Base-by-base conservation (phyloP, 1,140 invertebrate genomes). In the Carposina sasakii region DNA sequence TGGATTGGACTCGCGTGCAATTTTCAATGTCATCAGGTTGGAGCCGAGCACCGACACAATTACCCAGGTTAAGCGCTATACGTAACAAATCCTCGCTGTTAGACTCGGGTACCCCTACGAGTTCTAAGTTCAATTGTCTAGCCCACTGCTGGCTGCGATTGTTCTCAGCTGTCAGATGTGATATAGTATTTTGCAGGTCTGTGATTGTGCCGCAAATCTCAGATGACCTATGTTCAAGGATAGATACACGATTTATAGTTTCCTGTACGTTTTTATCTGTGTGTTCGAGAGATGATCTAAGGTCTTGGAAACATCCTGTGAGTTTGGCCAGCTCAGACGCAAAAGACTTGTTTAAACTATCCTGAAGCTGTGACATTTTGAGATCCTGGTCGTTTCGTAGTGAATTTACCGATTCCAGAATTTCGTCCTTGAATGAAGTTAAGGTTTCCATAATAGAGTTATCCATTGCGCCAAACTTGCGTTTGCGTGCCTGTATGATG, bases 81-180 rank as follows among this genome's bases (percentile, higher is more conserved):
- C 13, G 12, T 3, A 8, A 2, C 13, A 22, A n/a, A 12, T 17
- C 6, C 16, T 45, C 43, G 3, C 33, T 31, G 13, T 31, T 17
- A 12, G n/a, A n/a, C 17, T 45, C 43, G 19, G 43, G 43, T 2
- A 45, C n/a, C 20, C 43, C 43, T 20, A 12, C 2, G 3, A 45
- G 12, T 13, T 45, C 43, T 9, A 45, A 5, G 17, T 33, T 45
- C 3, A 28, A 20, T 17, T 24, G 3, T 8, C 43, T 15, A 4
- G 9, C 43, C 19, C 28, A n/a, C 19, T 45, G 43, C 21, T 45
- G 43, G 24, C 12, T 5, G 5, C 12, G 5, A 5, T 12, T 26
- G 12, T 26, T 26, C 24, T 26, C 24, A 5, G 12, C 5, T 26
- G 24, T 26, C 5, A 26, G 24, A 12, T 26, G 5, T 26, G 24